Evolutionary conservation across 2,113 vertebrate species (phyloP), one percentile per base, ranked within the genome.

Genomic region (Oxygymnocypris stewartii): DNA sequence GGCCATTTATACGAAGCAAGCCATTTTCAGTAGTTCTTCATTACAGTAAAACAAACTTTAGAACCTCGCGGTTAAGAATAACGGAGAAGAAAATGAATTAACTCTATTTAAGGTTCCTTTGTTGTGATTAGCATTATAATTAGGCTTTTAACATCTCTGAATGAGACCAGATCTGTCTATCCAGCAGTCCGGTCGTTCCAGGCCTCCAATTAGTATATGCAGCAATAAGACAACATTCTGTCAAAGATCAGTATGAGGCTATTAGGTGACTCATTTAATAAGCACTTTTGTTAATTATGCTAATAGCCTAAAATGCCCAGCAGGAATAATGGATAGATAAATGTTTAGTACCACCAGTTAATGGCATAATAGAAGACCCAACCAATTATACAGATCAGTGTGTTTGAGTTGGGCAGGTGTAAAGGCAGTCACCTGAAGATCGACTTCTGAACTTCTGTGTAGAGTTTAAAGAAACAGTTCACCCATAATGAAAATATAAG

Each of bases 241-340:
- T 59, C 76, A 69, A 83, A 89, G 42, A 82, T 74, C 86, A 51
- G 40, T 75, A 40, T 85, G 79, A 86, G 77, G 44, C 79, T 65
- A 85, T 71, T 35, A 79, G 54, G 83, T 87, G 85, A 79, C 63
- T 79, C 83, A 51, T 81, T 89, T 89, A 89, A 89, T 89, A 89
- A 85, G 79, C 86, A 67, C 51, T 73, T 76, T 84, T 85, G 88
- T 87, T 89, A 87, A 89, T 89, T 87, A 87, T 79, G 88, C 84
- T 85, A 87, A 89, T 85, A 67, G 44, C 44, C 42, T 65, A 65
- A 82, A 61, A 47, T 44, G 79, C 79, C 51, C 79, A 74, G 84
- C 84, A 67, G 88, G 67, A 85, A 84, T 87, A 89, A 89, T 89
- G 79, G 73, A 81, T 63, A 84, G 85, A 80, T 89, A 87, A 74